Evolutionary conservation across 2,888 invertebrate species (phyloP).

Genomic region (Trichopria drosophilae): DNA sequence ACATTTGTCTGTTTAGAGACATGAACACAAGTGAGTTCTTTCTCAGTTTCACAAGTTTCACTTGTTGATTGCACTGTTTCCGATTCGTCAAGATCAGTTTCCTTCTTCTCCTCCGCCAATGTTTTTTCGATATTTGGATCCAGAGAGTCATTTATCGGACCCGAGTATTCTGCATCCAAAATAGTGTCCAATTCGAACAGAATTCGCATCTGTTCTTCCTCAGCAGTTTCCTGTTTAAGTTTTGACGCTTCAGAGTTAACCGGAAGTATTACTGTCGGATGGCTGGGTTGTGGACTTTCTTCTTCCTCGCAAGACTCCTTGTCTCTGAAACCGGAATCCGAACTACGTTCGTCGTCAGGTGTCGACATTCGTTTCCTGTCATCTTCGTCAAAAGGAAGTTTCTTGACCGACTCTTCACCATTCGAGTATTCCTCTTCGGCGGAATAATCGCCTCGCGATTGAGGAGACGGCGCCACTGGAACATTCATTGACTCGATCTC

Average conservation of each 20-base stretch:
- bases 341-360: slow-evolving; percentile 60
- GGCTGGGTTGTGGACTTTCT: slow-evolving; percentile 46
- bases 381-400: slow-evolving; percentile 50
- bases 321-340: slow-evolving; percentile 60
- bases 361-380: slow-evolving; percentile 58
- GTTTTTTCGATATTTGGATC: slow-evolving; percentile 27
- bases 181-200: slow-evolving; percentile 53
- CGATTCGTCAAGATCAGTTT: slow-evolving; percentile 23
- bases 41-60: slow-evolving; percentile 28
- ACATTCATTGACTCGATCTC: slow-evolving; percentile 36
- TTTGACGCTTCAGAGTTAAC: slow-evolving; percentile 28
- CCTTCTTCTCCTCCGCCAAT: slow-evolving; percentile 14
- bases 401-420: slow-evolving; percentile 40
- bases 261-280: slow-evolving; percentile 27
- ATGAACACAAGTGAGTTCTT: slow-evolving; percentile 21
- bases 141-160: slow-evolving; percentile 41
- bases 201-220: slow-evolving; percentile 53
- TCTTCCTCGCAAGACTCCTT: slow-evolving; percentile 58
- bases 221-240: slow-evolving; percentile 38
- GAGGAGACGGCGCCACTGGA: slow-evolving; percentile 39
- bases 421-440: slow-evolving; percentile 46
- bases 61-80: slow-evolving; percentile 26
- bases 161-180: slow-evolving; percentile 52
- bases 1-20: no score
- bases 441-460: slow-evolving; percentile 43